Percentiles rank a stretch among this genome's conserved stretches.
Evolutionary conservation across 2,888 invertebrate species (phyloP).

Genomic region (Apodemia duryi): DNA sequence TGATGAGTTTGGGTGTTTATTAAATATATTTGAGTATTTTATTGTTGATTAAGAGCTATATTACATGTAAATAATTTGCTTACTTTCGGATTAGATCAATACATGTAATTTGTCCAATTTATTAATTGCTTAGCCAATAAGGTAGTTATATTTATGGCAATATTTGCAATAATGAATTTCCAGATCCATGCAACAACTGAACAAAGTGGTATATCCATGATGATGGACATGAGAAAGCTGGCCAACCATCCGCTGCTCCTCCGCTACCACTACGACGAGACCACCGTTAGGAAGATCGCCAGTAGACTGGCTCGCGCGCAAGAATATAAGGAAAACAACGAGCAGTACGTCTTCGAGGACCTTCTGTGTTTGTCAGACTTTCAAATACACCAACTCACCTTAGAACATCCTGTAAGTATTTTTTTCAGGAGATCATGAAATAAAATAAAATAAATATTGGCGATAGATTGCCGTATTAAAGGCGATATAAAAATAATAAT

Average conservation of each 20-base stretch:
- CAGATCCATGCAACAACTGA: slow-evolving; percentile 76
- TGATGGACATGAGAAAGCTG: slow-evolving; percentile 96
- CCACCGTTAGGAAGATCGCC: slow-evolving; percentile 83
- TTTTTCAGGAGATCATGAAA: no score
- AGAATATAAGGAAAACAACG: slow-evolving; percentile 86
- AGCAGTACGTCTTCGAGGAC: slow-evolving; percentile 91
- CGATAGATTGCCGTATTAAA: no score
- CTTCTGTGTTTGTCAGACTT: slow-evolving; percentile 94
- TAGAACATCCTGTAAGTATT: slow-evolving; percentile 79
- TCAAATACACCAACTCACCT: slow-evolving; percentile 90
- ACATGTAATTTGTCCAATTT: no score
- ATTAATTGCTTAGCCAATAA: no score
- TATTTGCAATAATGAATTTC: slow-evolving; percentile 9
- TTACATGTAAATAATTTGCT: no score
- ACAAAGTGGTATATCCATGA: slow-evolving; percentile 86
- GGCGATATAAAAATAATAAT: no score
- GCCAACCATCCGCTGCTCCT: slow-evolving; percentile 96
- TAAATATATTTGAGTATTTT: no score
- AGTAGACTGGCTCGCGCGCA: slow-evolving; percentile 82
- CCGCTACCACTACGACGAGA: slow-evolving; percentile 85
- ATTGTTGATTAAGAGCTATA: no score
- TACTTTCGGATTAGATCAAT: no score
- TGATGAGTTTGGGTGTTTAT: no score
- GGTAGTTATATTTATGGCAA: not conserved
- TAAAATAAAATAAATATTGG: no score